Conservation (phyloP, 2,113 vertebrate species). For the Rafetus swinhoei region DNA sequence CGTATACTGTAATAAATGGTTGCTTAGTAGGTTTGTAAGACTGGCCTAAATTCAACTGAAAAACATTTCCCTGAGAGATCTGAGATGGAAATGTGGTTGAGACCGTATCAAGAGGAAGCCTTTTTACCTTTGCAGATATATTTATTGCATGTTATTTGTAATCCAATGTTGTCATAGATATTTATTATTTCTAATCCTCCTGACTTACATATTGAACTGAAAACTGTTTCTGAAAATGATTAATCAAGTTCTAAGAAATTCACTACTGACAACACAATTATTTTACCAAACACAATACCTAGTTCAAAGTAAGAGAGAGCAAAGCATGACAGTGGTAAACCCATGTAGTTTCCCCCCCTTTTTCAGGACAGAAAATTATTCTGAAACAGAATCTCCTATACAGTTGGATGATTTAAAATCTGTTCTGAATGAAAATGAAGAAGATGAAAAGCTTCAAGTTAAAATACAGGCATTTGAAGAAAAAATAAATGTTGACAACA, state of each 20-base stretch:
- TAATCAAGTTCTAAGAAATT: neutral
- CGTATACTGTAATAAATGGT: neutral
- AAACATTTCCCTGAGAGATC: neutral
- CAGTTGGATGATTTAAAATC: constrained; percentile 65
- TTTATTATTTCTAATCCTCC: neutral
- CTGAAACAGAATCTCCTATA: constrained; percentile 52
- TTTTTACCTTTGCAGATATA: neutral
- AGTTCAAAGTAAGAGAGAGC: neutral
- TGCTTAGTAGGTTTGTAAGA: neutral
- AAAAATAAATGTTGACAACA: constrained; percentile 77
- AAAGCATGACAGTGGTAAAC: neutral
- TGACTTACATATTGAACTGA: neutral
- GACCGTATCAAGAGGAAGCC: accelerated
- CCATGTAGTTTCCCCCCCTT: constrained; percentile 7
- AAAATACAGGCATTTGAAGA: constrained; percentile 87
- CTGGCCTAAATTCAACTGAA: neutral
- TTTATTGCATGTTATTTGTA: neutral
- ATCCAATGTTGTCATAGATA: neutral
- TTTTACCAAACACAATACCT: neutral
- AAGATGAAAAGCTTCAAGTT: constrained; percentile 83
- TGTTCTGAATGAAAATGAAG: constrained; percentile 38
- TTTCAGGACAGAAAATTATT: constrained; percentile 63
- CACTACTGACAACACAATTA: neutral
- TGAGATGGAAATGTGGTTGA: neutral
- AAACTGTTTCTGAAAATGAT: neutral